Base-by-base conservation (phyloP, 2,113 vertebrate genomes). In the Dolichallabes microphthalmus region DNA sequence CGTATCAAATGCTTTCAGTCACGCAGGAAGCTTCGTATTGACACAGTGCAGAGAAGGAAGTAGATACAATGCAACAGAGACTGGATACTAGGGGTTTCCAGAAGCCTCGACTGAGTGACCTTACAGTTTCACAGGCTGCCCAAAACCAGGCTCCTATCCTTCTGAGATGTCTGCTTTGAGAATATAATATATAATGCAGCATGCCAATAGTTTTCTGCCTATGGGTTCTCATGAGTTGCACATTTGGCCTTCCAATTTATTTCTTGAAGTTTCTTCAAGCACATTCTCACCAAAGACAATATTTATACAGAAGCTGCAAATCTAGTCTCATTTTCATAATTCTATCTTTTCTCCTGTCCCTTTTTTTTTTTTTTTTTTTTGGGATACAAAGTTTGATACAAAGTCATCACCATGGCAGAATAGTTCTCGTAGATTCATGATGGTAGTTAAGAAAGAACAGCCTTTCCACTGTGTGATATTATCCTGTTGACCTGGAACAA, bases 1-100 rank as follows among this genome's bases (percentile, higher is more conserved):
- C 60, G n/a, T 87, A 89, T 87, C 88, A 80, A 85, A 80, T 57
- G 66, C 77, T 84, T 84, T 84, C 85, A 84, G 77, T 55, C 61
- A 60, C 17, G 35, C 86, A 87, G 88, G 88, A 89, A 89, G 64
- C 68, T 35, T 75, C 27, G 53, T 87, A 89, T 87, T 89, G 88
- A 87, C 86, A 80, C 52, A 86, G 79, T 58, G 66, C 32, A 22
- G 58, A 66, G 80, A 66, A 61, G 35, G 78, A 73, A 76, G 55
- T 57, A 80, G 87, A 86, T 86, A 86, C 8, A 50, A 39, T 84
- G 68, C 83, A 27, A 39, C 32, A 52, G 58, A 87, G 81, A 79
- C 82, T 88, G 85, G 82, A 87, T 85, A 25, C 73, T 76, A 80
- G 69, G 53, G 14, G 68, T 77, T 83, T 74, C 81, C 75, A 78